Conservation (phyloP, 1,140 invertebrate genomes). For the Leguminivora glycinivorella region DNA sequence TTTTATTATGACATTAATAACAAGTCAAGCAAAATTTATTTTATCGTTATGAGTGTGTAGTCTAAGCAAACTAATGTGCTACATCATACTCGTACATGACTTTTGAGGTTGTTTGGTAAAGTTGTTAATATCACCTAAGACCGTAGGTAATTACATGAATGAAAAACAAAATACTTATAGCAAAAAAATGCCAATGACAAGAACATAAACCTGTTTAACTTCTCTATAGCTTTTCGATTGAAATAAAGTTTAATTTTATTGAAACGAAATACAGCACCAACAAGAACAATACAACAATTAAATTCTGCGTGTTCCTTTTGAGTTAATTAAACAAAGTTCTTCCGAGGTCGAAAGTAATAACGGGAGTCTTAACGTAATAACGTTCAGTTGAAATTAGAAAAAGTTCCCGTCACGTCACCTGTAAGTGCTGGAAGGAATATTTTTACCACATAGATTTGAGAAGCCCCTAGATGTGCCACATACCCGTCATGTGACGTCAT, state of each 20-base stretch:
- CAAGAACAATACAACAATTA: slow-evolving; percentile 4
- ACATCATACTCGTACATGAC: too few species aligned
- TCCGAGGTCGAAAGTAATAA: slow-evolving; percentile 3
- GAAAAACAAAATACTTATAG: too few species aligned
- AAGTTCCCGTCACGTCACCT: slow-evolving; percentile 22
- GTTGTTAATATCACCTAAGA: too few species aligned
- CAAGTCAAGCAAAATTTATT: background rate
- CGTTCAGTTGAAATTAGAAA: slow-evolving; percentile 22
- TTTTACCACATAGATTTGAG: too few species aligned
- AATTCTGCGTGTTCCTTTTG: slow-evolving; percentile 19
- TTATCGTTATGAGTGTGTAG: background rate
- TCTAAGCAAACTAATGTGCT: background rate
- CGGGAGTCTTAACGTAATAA: slow-evolving; percentile 22
- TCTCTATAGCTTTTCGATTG: too few species aligned
- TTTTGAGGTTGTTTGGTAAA: background rate
- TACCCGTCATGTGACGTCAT: too few species aligned
- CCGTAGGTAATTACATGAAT: too few species aligned
- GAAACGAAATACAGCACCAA: background rate
- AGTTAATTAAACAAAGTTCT: slow-evolving; percentile 23
- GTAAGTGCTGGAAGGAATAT: slow-evolving; percentile 16
- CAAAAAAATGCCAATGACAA: too few species aligned
- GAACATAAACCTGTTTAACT: too few species aligned
- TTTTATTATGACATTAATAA: slow-evolving; percentile 2
- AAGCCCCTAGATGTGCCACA: too few species aligned
- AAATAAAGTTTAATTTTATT: too few species aligned